phyloP scores from a whole-genome alignment of 2,797 vertebrate genomes.

The Hybognathus amarus region DNA sequence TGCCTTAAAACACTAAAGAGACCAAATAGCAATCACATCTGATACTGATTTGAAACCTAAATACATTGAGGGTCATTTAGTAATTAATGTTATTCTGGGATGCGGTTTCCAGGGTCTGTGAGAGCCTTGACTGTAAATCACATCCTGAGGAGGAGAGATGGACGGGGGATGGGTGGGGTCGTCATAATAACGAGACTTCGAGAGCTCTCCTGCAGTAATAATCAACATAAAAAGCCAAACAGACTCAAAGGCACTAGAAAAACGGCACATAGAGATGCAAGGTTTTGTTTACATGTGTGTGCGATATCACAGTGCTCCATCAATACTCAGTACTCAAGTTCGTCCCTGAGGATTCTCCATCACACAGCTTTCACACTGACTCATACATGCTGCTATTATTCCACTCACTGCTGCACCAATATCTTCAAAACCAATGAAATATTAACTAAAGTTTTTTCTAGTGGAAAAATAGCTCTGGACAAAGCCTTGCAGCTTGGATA shows the following conservation, averaged over 20 bases:
- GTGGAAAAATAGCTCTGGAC: neutral
- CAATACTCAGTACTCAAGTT: conserved; percentile 33
- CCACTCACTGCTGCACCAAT: neutral
- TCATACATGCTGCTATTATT: conserved; percentile 22
- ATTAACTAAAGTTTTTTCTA: conserved; percentile 23
- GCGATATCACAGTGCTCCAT: neutral
- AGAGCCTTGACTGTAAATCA: conserved; percentile 31
- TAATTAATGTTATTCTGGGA: conserved; percentile 31
- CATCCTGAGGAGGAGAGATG: neutral
- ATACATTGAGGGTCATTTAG: neutral
- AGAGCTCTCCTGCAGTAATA: neutral
- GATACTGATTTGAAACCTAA: neutral
- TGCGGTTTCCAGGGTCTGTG: conserved; percentile 19
- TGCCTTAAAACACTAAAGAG: neutral
- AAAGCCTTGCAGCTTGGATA: neutral
- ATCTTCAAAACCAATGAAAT: conserved; percentile 18
- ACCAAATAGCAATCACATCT: conserved; percentile 5
- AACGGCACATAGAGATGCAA: neutral
- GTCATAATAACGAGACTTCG: neutral
- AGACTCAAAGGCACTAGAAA: neutral
- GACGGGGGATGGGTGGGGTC: conserved; percentile 21
- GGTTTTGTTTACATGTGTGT: conserved; percentile 10
- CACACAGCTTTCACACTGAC: conserved; percentile 33
- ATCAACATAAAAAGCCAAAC: conserved; percentile 21
- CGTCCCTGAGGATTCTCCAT: neutral